Conservation (phyloP, 37 sponge, comb jelly and placozoan species). For the Dysidea cf. avara region DNA sequence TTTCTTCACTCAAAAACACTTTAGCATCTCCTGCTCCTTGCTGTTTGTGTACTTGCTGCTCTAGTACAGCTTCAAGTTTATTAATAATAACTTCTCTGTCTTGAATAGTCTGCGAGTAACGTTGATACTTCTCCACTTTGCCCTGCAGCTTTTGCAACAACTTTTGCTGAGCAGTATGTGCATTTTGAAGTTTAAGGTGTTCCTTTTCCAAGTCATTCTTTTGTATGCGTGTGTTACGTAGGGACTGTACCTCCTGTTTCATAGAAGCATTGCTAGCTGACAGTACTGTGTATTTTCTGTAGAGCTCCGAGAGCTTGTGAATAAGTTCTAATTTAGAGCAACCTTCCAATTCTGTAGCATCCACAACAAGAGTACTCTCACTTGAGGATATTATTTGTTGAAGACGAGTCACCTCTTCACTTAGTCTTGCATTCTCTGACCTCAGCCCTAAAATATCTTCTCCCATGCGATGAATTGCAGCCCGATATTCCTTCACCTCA, state of each 20-base stretch:
- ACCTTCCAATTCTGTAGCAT: background rate
- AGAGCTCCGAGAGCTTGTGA: conserved; percentile 17
- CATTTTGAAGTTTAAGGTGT: conserved; percentile 40
- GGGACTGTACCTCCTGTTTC: conserved; percentile 24
- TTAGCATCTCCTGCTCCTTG: too few relatives aligned
- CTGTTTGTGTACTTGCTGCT: conserved; percentile 2
- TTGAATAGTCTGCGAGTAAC: conserved; percentile 37
- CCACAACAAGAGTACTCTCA: background rate
- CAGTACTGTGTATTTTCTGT: background rate
- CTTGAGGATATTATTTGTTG: conserved; percentile 11
- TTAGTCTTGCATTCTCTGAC: conserved; percentile 25
- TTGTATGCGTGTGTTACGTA: conserved; percentile 31
- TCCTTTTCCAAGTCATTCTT: conserved; percentile 32
- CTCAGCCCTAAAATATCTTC: conserved; percentile 32
- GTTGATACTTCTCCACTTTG: conserved; percentile 52
- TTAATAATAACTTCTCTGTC: conserved; percentile 44
- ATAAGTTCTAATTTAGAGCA: conserved; percentile 42
- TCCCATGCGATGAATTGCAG: conserved; percentile 28
- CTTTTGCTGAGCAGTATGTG: conserved; percentile 53
- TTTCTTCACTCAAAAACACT: too few relatives aligned
- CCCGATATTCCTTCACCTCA: too few relatives aligned
- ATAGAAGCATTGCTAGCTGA: background rate
- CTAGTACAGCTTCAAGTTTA: conserved; percentile 42
- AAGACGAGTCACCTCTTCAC: conserved; percentile 22
- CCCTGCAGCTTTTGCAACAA: conserved; percentile 32